Evolutionary conservation across 2,888 invertebrate genomes (phyloP), one percentile per base, ranked within the genome.

Genomic region (Cepaea hortensis): DNA sequence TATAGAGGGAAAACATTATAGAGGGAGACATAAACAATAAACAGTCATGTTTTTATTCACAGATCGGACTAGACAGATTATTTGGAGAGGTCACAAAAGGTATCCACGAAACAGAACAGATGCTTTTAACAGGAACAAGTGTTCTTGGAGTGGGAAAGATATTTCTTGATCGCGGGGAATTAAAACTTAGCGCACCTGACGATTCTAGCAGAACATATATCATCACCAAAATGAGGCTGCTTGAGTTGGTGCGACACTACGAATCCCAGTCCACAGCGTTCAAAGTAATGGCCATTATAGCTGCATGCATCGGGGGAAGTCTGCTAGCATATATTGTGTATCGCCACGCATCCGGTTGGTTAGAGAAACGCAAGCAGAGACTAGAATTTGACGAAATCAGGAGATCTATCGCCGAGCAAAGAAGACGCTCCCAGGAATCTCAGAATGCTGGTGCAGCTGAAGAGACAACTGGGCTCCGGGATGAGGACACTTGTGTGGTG

Each of bases 31-130:
- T 68, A 5, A 68, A 68, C 18, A 68, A 18, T 20, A 35, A 35
- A 35, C 35, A 35, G 35, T 35, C 35, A 35, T 35, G 35, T 35
- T 35, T 75, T 50, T 20, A 48, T 48, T 48, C 13, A 77, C 97
- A 97, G 94, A 96, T 97, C 91, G 95, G 98, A 46, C 97, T 97
- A 96, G 97, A 97, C 3, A 97, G 97, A 94, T 96, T 98, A 93
- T 96, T 96, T 90, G 97, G 98, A 35, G 96, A 97, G n/a, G 95
- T 93, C 0, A 81, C 87, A 11, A 87, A 79, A 83, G 98, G 98
- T 0, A 95, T 97, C 46, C 97, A 98, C 94, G 97, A 97, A 7
- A 97, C 97, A 81, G 98, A 98, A 93, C 96, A 97, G 94, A 97
- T 98, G 96, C 95, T 98, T 5, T 95, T 97, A 0, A 97, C 97